Base-by-base conservation (phyloP, 2,888 invertebrate species). In the Argyresthia goedartella region DNA sequence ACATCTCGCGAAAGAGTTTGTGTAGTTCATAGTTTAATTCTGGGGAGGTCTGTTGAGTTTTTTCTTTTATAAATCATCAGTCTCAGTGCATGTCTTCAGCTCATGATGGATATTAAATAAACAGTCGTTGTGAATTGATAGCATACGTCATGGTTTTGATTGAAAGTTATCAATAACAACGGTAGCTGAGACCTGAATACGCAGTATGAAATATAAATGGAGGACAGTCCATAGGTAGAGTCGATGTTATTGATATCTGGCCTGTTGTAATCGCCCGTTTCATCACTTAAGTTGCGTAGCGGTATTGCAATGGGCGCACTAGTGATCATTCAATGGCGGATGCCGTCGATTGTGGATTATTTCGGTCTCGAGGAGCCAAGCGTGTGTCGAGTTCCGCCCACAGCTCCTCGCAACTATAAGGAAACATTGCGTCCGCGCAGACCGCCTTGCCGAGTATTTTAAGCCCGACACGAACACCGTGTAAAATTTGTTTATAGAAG, bases 271-370 rank as follows among this genome's bases (percentile, higher is more conserved):
- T 16, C 44, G 13, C 14, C 16, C 16, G 44, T 44, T 44, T 44
- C 44, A 42, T 50, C 45, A 36, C 25, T 25, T 33, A 52, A 51
- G 41, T 50, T 52, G 48, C 35, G 35, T 13, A 25, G 25, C 6
- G 25, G 25, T 25, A 25, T 25, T 4, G 25, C 25, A 25, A 25
- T 25, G 6, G 25, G 25, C 25, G 25, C 25, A 25, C 25, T 6
- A 25, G 25, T 25, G 25, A 25, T 59, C 59, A 69, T 71, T 75
- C 75, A 75, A 72, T 73, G 75, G 69, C 77, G 81, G 78, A 81
- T 75, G 72, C 79, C 64, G 76, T 67, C 71, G 76, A 81, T 81
- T 79, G 77, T 75, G 66, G 71, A 75, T 70, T 84, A 84, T 86
- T 86, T 85, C 66, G 72, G 81, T 76, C 81, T 72, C 77, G 77